These are phyloP conservation scores for Ascaphus truei DNA, from an alignment of 2,113 vertebrate species.

Conservation along the genomic window DNA sequence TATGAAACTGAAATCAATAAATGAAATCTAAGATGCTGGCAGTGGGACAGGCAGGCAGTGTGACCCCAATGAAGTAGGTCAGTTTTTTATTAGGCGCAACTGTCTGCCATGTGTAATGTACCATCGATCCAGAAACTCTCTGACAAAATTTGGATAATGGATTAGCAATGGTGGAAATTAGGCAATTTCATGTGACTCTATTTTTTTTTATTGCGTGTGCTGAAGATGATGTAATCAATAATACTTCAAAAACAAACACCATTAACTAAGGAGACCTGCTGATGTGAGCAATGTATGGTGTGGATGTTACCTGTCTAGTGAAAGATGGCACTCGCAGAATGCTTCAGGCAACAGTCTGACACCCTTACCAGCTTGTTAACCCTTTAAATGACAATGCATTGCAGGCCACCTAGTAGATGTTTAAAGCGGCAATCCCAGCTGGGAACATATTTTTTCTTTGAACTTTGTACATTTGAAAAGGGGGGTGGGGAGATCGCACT, in stretches of 20 bases:
- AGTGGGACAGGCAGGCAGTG: conserved; percentile 31
- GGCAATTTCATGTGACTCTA: conserved; percentile 40
- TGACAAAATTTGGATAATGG: conserved; percentile 43
- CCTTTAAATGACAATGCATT: too few relatives aligned
- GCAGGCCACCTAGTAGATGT: too few relatives aligned
- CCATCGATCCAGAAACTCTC: conserved; percentile 30
- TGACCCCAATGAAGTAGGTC: conserved; percentile 34
- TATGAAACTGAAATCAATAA: conserved; percentile 49
- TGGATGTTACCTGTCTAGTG: too few relatives aligned
- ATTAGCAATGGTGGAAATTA: conserved; percentile 35
- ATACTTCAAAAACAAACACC: background rate
- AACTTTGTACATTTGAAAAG: too few relatives aligned
- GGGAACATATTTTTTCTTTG: too few relatives aligned
- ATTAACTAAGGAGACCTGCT: conserved; percentile 15
- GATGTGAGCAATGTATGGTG: too few relatives aligned
- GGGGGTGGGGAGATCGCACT: too few relatives aligned
- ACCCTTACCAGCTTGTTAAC: too few relatives aligned
- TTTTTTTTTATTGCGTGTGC: conserved; percentile 6
- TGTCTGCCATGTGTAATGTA: conserved; percentile 28
- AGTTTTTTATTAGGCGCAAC: conserved; percentile 46
- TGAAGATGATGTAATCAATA: conserved; percentile 38
- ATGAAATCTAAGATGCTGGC: conserved; percentile 36
- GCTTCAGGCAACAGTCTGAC: too few relatives aligned
- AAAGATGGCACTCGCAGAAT: too few relatives aligned
- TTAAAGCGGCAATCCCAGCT: too few relatives aligned